Conservation (phyloP, 2,797 vertebrate species). For the Trematomus bernacchii region DNA sequence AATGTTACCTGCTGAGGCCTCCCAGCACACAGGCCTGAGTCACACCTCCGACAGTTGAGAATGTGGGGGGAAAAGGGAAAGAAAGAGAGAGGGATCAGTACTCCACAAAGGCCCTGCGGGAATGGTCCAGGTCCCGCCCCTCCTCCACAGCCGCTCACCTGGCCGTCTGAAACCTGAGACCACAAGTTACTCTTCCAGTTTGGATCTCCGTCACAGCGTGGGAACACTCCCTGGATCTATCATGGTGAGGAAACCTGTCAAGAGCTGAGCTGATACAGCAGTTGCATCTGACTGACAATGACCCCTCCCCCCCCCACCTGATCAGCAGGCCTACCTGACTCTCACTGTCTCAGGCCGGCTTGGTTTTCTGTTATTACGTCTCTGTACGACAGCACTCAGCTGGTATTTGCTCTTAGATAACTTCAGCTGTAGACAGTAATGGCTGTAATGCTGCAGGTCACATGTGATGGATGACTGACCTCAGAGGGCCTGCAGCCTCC, state of each 20-base stretch:
- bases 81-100: constrained; percentile 42
- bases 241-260: not conserved
- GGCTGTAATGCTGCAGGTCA: not conserved
- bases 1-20: constrained; percentile 30
- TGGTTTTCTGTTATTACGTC: not conserved
- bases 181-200: constrained; percentile 44
- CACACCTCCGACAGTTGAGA: constrained; percentile 6
- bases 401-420: constrained; percentile 27
- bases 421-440: not conserved
- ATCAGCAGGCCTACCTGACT: not conserved
- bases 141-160: constrained; percentile 46
- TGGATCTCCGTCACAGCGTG: constrained; percentile 5
- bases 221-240: constrained; percentile 5
- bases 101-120: constrained; percentile 28
- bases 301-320: too few species aligned
- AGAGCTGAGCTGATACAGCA: constrained; percentile 6
- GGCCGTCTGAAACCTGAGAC: constrained; percentile 51
- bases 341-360: not conserved
- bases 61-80: constrained; percentile 17
- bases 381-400: constrained; percentile 14
- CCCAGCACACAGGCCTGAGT: constrained; percentile 21
- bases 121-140: not conserved
- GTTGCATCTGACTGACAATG: not conserved
- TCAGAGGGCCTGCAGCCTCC: not conserved
- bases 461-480: constrained; percentile 14